Evolutionary conservation across 1,140 invertebrate genomes (phyloP).

Genomic region (Habropoda laboriosa): DNA sequence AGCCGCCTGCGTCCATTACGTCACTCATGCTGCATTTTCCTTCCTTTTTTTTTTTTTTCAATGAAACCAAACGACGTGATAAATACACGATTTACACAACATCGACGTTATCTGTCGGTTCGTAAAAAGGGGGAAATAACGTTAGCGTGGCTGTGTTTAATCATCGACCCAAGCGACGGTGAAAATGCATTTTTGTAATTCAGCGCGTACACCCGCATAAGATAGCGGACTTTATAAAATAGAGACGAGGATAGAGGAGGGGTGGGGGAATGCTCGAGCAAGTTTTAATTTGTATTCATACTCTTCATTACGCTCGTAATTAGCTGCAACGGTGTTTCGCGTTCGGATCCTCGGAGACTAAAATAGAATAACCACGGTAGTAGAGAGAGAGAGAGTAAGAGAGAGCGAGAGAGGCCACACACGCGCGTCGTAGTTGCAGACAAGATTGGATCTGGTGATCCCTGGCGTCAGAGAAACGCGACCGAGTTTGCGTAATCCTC

Average conservation of each 20-base stretch:
- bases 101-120: not conserved
- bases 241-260: not conserved
- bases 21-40: too few relatives aligned
- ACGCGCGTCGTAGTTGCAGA: not conserved
- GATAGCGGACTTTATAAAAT: not conserved
- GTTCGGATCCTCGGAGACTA: conserved; percentile 6
- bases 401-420: not conserved
- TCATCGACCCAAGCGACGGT: not conserved
- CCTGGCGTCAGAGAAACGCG: conserved; percentile 7
- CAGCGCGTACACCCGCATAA: not conserved
- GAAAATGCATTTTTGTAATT: conserved; percentile 5
- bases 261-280: not conserved
- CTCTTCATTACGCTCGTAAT: conserved; percentile 39
- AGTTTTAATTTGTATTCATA: conserved; percentile 48
- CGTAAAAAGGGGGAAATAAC: not conserved
- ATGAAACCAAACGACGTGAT: not conserved
- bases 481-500: conserved; percentile 34
- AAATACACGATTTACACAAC: too few relatives aligned
- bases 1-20: not conserved
- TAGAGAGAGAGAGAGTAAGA: not conserved
- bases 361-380: conserved; percentile 30
- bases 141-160: not conserved
- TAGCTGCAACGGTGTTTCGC: conserved; percentile 29
- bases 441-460: conserved; percentile 40
- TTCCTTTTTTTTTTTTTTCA: not conserved